phyloP scores from a whole-genome alignment of 2,113 vertebrate species.

The Mus spicilegus region DNA sequence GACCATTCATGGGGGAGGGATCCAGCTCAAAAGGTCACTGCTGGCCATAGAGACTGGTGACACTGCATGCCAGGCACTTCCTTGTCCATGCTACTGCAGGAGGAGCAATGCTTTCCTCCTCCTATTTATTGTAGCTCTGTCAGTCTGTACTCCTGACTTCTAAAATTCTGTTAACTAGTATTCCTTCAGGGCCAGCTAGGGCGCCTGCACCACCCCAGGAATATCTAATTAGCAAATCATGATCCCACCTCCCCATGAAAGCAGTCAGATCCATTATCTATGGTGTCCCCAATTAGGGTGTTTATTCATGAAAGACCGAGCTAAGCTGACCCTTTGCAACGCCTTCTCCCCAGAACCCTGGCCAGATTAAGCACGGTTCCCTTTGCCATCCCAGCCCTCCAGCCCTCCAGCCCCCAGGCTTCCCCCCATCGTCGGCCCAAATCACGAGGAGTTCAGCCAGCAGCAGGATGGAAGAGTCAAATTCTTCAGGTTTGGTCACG shows the following conservation, averaged over 20 bases:
- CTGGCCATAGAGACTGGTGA: accelerated
- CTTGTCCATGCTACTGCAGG: not conserved
- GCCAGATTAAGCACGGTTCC: constrained; percentile 37
- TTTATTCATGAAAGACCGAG: constrained; percentile 75
- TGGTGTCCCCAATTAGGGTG: constrained; percentile 81
- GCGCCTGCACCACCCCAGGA: constrained; percentile 65
- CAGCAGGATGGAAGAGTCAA: constrained; percentile 64
- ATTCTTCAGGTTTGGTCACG: constrained; percentile 75
- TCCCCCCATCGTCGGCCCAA: not conserved
- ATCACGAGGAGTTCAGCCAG: constrained; percentile 64
- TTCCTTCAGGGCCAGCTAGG: constrained; percentile 67
- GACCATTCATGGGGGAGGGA: not conserved
- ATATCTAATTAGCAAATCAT: constrained; percentile 82
- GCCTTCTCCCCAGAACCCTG: constrained; percentile 39
- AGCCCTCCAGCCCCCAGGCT: not conserved
- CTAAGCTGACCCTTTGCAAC: not conserved
- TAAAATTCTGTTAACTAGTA: constrained; percentile 75
- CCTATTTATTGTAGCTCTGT: not conserved
- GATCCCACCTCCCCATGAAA: constrained; percentile 69
- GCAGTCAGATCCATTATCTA: constrained; percentile 80
- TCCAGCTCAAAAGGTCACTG: not conserved
- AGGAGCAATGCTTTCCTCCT: not conserved
- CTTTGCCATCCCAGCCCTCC: not conserved
- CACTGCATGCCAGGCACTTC: not conserved
- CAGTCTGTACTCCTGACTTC: constrained; percentile 42